Conservation (phyloP, 2,113 vertebrate genomes). For the Cochlearius cochlearius region DNA sequence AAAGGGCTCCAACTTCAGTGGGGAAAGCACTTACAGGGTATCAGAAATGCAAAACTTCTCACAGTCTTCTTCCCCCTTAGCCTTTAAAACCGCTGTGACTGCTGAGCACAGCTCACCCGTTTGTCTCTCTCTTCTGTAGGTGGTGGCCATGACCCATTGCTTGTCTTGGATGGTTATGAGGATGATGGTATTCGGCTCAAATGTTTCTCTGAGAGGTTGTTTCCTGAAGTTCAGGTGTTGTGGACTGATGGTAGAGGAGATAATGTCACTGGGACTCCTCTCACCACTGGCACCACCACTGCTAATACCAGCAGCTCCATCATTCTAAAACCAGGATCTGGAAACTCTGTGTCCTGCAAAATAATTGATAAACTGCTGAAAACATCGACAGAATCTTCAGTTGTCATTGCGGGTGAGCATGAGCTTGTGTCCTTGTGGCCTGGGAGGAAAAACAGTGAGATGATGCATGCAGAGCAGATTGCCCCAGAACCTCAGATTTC, state of each 20-base stretch:
- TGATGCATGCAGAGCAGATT: background rate
- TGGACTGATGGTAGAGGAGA: background rate
- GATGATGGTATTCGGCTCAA: background rate
- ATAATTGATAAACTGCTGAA: background rate
- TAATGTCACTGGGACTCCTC: background rate
- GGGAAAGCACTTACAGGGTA: background rate
- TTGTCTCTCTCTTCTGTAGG: background rate
- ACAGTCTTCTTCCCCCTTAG: background rate
- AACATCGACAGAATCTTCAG: background rate
- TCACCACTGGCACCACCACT: background rate
- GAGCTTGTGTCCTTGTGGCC: background rate
- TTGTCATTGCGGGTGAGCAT: background rate
- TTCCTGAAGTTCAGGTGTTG: background rate
- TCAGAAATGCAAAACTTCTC: background rate
- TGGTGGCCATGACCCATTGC: background rate
- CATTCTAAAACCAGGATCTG: background rate
- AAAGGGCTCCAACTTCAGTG: background rate
- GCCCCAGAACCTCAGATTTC: background rate
- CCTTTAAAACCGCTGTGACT: background rate
- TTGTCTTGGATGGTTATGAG: background rate
- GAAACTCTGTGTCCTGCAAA: background rate
- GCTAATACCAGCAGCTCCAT: background rate
- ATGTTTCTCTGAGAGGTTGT: background rate
- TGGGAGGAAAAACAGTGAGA: background rate
- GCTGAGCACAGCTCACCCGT: background rate